Evolutionary conservation across 2,797 vertebrate species (phyloP).

Genomic region (Erpetoichthys calabaricus): DNA sequence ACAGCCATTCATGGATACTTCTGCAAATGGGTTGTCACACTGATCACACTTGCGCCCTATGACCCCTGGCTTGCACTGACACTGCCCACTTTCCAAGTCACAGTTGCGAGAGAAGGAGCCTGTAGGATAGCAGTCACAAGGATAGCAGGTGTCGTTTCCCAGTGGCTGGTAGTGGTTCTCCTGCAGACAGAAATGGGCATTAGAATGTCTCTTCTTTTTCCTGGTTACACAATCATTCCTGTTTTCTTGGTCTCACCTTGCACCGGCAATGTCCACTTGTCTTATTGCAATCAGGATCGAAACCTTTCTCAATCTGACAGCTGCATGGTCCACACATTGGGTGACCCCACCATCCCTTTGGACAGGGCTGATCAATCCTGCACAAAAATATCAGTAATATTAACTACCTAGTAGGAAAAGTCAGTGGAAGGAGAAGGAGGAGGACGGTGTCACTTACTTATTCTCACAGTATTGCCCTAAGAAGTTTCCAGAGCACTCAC

Average conservation of each 20-base stretch:
- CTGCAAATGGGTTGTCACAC: constrained; percentile 92
- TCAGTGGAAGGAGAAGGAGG: not conserved
- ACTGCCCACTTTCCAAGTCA: constrained; percentile 67
- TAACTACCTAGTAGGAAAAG: not conserved
- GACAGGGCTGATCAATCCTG: constrained; percentile 76
- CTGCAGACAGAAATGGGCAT: constrained; percentile 35
- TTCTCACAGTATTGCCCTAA: constrained; percentile 86
- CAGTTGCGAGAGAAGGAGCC: constrained; percentile 80
- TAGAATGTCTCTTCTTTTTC: not conserved
- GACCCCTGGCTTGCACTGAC: constrained; percentile 80
- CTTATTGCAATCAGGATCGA: constrained; percentile 87
- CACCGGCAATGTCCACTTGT: constrained; percentile 82
- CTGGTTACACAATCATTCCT: not conserved
- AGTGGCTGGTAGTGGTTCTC: constrained; percentile 76
- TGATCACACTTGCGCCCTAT: constrained; percentile 84
- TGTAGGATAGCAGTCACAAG: constrained; percentile 81
- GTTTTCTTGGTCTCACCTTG: constrained; percentile 52
- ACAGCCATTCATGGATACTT: constrained; percentile 78
- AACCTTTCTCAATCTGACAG: constrained; percentile 69
- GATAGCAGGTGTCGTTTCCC: constrained; percentile 57
- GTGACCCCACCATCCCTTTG: constrained; percentile 88
- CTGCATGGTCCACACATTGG: constrained; percentile 84
- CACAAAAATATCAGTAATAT: not conserved
- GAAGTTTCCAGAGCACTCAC: constrained; percentile 69
- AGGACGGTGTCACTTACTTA: constrained; percentile 41